Evolutionary conservation across 2,888 invertebrate species (phyloP), one percentile per base, ranked within the genome.

Genomic region (Elgonia sp.): DNA sequence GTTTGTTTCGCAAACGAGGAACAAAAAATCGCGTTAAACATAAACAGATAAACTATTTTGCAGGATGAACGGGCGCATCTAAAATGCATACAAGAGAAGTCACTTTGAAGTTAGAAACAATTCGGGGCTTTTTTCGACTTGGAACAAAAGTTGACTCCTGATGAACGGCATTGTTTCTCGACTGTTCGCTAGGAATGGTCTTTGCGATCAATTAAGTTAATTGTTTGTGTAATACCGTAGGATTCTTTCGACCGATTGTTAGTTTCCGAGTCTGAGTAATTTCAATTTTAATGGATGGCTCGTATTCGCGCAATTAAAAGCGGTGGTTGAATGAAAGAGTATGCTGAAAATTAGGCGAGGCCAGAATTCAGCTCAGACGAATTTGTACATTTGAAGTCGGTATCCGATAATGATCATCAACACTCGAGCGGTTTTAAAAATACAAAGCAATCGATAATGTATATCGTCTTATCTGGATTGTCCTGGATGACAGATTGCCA

Each of bases 401-500:
- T 39, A 62, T 72, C 18, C 40, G 57, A 83, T 83, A 73, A 53
- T 57, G 57, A 75, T 70, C 67, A 80, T 85, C 75, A 87, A 84
- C 82, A 82, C 70, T 87, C 80, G 29, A 76, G 40, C n/a, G 37
- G 57, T 65, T 39, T 81, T 80, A 86, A 83, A 88, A 88, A 89
- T 84, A 75, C 20, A 42, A 53, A 82, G 82, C 84, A 88, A 92
- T 91, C 92, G 91, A 92, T 91, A 91, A 46, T 88, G 80, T 86
- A 82, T 63, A 84, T 62, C 82, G 42, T 86, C 90, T 92, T 92
- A 92, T 92, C 93, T 88, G 87, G 90, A 91, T 91, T 89, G 88
- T 89, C 88, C 90, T 62, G 62, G 89, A 86, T 91, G 89, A 90
- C 90, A 79, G 90, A 88, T 89, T 84, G 63, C 75, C 18, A 80